phyloP scores from a whole-genome alignment of 2,797 vertebrate genomes.

The Hydrolagus colliei region DNA sequence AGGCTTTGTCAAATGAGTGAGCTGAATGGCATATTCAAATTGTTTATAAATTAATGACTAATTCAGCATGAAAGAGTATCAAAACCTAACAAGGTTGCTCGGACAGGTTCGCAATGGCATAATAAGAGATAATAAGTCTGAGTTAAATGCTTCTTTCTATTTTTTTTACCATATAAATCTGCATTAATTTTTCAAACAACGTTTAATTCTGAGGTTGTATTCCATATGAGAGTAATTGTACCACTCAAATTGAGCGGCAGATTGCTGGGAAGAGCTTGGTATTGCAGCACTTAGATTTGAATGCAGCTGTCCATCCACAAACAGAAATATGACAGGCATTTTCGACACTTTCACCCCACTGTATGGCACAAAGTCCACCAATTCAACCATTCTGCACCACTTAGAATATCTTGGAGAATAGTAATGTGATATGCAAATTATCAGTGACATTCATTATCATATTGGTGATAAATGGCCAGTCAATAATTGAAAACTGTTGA shows the following conservation, averaged over 20 bases:
- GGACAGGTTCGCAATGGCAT: not conserved
- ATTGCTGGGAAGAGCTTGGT: not conserved
- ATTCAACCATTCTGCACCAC: not conserved
- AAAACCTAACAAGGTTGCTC: slow-evolving; percentile 33
- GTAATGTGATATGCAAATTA: too few species aligned
- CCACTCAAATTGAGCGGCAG: not conserved
- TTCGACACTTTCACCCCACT: not conserved
- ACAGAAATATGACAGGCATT: not conserved
- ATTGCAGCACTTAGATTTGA: not conserved
- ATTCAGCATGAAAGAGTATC: slow-evolving; percentile 52
- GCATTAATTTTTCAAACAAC: not conserved
- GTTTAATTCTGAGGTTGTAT: not conserved
- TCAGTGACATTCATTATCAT: too few species aligned
- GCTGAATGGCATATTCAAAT: slow-evolving; percentile 54
- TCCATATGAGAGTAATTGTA: not conserved
- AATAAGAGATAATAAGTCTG: not conserved
- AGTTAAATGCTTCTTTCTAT: not conserved
- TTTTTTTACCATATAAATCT: not conserved
- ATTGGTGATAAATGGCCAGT: too few species aligned
- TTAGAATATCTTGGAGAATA: not conserved
- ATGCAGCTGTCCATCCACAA: not conserved
- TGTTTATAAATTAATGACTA: slow-evolving; percentile 55
- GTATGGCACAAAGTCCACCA: not conserved
- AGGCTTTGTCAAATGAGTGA: slow-evolving; percentile 47
- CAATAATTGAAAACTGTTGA: too few species aligned